Evolutionary conservation across 1,140 invertebrate genomes (phyloP).

Genomic region (Drosophila lowei): DNA sequence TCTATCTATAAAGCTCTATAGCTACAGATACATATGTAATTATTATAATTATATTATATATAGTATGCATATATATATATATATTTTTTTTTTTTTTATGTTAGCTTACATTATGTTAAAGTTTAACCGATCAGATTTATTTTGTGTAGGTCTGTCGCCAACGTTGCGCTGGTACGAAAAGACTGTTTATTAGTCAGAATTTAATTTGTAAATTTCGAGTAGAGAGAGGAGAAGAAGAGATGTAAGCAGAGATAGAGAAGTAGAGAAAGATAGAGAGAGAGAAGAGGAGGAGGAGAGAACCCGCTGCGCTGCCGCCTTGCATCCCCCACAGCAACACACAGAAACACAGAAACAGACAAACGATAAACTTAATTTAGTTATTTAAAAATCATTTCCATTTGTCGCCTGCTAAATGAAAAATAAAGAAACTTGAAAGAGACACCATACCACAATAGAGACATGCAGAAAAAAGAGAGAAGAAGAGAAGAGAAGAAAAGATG

Average conservation of each 20-base stretch:
- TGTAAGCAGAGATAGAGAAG: neutral
- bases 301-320: conserved; percentile 42
- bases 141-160: conserved; percentile 55
- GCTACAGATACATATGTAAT: too few relatives aligned
- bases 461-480: neutral
- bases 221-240: conserved; percentile 10
- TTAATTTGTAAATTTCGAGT: conserved; percentile 70
- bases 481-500: conserved; percentile 7
- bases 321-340: conserved; percentile 39
- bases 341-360: conserved; percentile 24
- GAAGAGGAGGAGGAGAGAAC: conserved; percentile 38
- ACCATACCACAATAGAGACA: conserved; percentile 16
- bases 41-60: conserved; percentile 3
- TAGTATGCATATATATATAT: too few relatives aligned
- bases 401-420: conserved; percentile 38
- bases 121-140: conserved; percentile 66
- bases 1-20: too few relatives aligned
- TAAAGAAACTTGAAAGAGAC: conserved; percentile 30
- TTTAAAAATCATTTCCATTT: conserved; percentile 69
- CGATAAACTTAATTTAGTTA: conserved; percentile 44
- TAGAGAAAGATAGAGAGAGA: conserved; percentile 27
- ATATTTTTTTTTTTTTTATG: conserved; percentile 46
- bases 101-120: conserved; percentile 61
- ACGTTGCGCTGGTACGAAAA: conserved; percentile 77
- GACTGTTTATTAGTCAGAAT: conserved; percentile 82